Conservation (phyloP, 23 tunicate genomes). For the Halocynthia aurantium region DNA sequence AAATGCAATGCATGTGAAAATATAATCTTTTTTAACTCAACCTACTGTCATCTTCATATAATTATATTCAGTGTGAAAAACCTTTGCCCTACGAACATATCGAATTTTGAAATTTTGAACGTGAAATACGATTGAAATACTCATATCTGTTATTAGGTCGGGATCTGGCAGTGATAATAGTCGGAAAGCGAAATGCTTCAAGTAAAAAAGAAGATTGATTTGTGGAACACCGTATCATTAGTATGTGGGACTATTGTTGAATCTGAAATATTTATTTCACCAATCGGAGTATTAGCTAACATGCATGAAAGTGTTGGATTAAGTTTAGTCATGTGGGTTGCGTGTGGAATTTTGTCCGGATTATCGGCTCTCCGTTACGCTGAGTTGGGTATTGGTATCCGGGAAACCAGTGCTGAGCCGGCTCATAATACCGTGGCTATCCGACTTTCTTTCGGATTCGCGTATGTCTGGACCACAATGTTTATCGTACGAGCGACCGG, state of each 20-base stretch:
- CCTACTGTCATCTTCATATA: too few species aligned
- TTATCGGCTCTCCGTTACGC: constrained; percentile 16
- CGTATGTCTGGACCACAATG: background rate
- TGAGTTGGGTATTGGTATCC: constrained; percentile 17
- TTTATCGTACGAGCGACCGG: background rate
- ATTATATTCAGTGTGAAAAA: too few species aligned
- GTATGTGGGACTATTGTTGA: constrained; percentile 27
- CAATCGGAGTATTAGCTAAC: constrained; percentile 16
- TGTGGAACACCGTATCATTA: background rate
- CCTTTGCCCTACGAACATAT: too few species aligned
- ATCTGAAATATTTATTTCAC: constrained; percentile 39
- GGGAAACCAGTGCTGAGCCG: constrained; percentile 10
- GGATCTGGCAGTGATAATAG: too few species aligned
- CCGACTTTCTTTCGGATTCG: background rate
- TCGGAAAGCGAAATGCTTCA: background rate
- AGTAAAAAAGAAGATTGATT: background rate
- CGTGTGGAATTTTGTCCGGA: constrained; percentile 15
- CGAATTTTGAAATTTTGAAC: too few species aligned
- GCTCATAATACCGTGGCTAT: background rate
- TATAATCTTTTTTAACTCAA: too few species aligned
- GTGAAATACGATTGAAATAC: too few species aligned
- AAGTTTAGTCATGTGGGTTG: constrained; percentile 29
- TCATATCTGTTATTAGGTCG: too few species aligned
- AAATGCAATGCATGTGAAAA: too few species aligned
- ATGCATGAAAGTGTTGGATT: constrained; percentile 28